These are phyloP conservation scores for Cuniculus paca DNA, from an alignment of 2,797 vertebrate species.

Conservation along the genomic window DNA sequence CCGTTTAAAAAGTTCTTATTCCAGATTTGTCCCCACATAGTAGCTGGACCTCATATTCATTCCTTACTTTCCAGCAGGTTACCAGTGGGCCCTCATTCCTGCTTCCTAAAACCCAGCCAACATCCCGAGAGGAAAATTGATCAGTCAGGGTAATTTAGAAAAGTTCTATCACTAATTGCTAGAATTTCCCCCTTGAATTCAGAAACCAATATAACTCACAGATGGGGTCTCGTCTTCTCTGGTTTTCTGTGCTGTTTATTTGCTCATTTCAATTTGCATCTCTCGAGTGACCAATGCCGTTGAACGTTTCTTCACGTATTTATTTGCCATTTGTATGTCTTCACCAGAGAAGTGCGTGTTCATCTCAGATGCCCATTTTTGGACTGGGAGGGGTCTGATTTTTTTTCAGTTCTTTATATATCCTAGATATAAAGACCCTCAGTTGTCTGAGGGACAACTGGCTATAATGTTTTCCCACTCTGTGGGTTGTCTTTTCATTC, in stretches of 20 bases:
- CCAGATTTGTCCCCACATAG: not conserved
- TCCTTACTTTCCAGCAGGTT: not conserved
- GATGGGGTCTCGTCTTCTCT: not conserved
- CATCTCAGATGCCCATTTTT: too few species aligned
- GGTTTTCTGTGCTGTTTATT: constrained; percentile 11
- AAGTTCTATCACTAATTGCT: not conserved
- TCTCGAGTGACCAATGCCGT: too few species aligned
- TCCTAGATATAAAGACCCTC: too few species aligned
- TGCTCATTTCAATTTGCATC: not conserved
- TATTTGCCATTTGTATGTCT: too few species aligned
- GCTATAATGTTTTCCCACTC: too few species aligned
- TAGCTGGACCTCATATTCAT: not conserved
- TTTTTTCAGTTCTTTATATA: too few species aligned
- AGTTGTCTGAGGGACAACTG: too few species aligned
- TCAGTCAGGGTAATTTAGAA: constrained; percentile 2
- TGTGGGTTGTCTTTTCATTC: too few species aligned
- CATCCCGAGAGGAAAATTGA: constrained; percentile 40
- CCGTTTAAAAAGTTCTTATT: not conserved
- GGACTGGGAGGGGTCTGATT: too few species aligned
- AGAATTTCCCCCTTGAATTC: constrained; percentile 27
- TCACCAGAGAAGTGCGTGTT: too few species aligned
- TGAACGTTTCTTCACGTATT: too few species aligned
- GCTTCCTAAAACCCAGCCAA: not conserved
- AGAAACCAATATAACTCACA: not conserved
- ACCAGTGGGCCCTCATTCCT: not conserved